Percentiles rank a stretch among this genome's conserved stretches.
Conservation (phyloP, 2,113 vertebrate species). For the Synodontis membranacea region DNA sequence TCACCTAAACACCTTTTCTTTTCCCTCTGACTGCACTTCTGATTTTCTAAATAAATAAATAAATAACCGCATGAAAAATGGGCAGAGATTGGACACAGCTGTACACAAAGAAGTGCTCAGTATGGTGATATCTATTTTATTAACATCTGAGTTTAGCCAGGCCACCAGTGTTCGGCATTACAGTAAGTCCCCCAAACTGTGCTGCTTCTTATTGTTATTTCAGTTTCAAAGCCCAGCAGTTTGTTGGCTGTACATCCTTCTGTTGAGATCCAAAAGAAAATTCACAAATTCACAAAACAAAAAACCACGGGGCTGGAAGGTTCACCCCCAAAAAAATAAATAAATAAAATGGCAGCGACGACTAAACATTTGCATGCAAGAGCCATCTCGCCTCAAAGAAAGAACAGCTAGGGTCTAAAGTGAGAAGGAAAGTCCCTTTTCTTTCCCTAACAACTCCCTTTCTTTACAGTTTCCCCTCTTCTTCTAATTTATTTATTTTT, state of each 20-base stretch:
- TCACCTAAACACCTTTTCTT: constrained; percentile 30
- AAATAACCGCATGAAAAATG: not conserved
- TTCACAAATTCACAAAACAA: constrained; percentile 35
- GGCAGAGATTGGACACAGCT: constrained; percentile 9
- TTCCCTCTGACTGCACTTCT: constrained; percentile 41
- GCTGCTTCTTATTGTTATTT: not conserved
- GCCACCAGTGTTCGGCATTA: constrained; percentile 14
- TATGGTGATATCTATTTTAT: constrained; percentile 23
- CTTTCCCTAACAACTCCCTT: not conserved
- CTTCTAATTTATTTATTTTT: no score
- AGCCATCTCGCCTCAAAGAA: not conserved
- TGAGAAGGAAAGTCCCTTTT: not conserved
- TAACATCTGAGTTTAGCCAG: constrained; percentile 29
- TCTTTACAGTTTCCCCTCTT: not conserved
- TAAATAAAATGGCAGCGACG: not conserved
- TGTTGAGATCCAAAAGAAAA: constrained; percentile 24
- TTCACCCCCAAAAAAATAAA: not conserved
- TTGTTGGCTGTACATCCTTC: constrained; percentile 7
- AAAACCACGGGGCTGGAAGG: constrained; percentile 5
- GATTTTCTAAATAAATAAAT: constrained; percentile 50
- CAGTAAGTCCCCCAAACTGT: constrained; percentile 12
- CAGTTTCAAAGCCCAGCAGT: constrained; percentile 15
- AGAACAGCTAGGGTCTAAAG: not conserved
- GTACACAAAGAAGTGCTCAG: constrained; percentile 25
- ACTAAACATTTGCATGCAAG: constrained; percentile 19